phyloP scores from a whole-genome alignment of 2,888 invertebrate species.

The Anticlea derivata region DNA sequence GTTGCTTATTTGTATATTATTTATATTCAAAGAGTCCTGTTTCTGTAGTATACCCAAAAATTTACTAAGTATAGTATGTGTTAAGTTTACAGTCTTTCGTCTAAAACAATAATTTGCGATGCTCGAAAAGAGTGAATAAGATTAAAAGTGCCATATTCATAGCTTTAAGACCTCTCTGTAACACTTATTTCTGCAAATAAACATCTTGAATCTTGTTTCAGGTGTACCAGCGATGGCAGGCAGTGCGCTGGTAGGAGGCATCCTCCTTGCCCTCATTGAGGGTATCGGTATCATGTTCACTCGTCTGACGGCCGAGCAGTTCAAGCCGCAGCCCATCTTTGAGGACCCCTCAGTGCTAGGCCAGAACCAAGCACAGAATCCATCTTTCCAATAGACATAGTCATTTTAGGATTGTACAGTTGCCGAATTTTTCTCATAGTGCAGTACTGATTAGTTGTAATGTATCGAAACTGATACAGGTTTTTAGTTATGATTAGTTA shows the following conservation, averaged over 20 bases:
- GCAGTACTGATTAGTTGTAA: conserved; percentile 10
- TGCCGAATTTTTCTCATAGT: conserved; percentile 8
- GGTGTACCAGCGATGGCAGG: conserved; percentile 94
- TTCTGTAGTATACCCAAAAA: no score
- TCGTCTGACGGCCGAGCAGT: conserved; percentile 95
- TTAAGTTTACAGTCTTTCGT: no score
- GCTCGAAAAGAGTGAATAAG: no score
- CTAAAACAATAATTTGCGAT: no score
- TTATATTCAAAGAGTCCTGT: no score
- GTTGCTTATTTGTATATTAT: no score
- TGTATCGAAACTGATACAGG: conserved; percentile 2
- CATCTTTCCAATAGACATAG: conserved; percentile 61
- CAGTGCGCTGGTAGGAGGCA: conserved; percentile 97
- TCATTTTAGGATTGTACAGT: conserved; percentile 46
- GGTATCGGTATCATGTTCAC: conserved; percentile 98
- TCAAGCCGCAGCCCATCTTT: conserved; percentile 91
- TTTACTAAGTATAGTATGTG: no score
- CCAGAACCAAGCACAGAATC: conserved; percentile 69
- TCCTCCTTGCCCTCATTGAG: conserved; percentile 97
- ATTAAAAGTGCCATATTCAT: no score
- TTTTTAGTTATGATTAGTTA: background rate
- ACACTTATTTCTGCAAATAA: no score
- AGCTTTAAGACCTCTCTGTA: no score
- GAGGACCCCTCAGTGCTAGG: conserved; percentile 91
- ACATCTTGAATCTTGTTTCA: conserved; percentile 44